These are phyloP conservation scores for Rhyacichthys aspro DNA, from an alignment of 2,797 vertebrate species.

Conservation along the genomic window DNA sequence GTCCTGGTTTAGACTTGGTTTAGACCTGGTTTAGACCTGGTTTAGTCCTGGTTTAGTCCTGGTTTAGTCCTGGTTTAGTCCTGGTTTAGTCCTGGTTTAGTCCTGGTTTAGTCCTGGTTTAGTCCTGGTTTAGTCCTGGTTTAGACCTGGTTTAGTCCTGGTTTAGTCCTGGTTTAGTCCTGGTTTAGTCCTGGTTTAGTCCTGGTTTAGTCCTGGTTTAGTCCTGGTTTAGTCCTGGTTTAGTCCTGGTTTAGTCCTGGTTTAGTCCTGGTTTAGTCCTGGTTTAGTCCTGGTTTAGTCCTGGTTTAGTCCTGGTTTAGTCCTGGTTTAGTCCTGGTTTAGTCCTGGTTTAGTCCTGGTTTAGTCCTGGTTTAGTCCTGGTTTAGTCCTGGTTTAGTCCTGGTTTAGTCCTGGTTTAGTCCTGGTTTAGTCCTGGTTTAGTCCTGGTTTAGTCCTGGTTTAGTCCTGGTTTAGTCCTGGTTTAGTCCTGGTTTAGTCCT, in stretches of 20 bases:
- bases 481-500: too few relatives aligned
- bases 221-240: neutral
- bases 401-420: neutral
- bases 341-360: neutral
- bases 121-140: neutral
- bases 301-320: neutral
- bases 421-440: too few relatives aligned
- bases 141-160: neutral
- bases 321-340: neutral
- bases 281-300: neutral
- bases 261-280: neutral
- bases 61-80: too few relatives aligned
- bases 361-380: conserved; percentile 7
- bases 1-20: too few relatives aligned
- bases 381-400: conserved; percentile 1
- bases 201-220: neutral
- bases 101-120: too few relatives aligned
- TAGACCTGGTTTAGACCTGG: too few relatives aligned
- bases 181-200: neutral
- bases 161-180: neutral
- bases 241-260: neutral
- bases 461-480: too few relatives aligned
- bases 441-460: too few relatives aligned
- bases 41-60: too few relatives aligned
- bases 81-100: too few relatives aligned